A percentile compares a stretch with the other conserved stretches of the same genome.
phyloP scores from a whole-genome alignment of 1,140 invertebrate genomes.

The Eumeta japonica region DNA sequence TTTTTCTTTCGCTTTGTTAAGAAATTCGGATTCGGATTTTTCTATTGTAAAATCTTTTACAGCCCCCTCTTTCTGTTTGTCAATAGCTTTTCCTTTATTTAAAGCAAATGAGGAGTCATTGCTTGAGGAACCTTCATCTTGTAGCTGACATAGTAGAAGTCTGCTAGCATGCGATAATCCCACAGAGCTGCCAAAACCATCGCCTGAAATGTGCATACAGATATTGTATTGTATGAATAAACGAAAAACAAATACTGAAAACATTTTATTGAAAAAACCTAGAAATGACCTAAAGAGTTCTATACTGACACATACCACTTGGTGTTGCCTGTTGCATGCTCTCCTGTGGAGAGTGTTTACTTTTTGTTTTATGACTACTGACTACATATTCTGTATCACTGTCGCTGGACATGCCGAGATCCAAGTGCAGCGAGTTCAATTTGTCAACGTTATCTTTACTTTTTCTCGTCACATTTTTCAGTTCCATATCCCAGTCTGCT shows the following conservation, averaged over 20 bases:
- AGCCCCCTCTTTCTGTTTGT: conserved; percentile 23
- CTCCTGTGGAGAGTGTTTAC: conserved; percentile 28
- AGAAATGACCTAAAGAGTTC: too few relatives aligned
- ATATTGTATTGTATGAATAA: too few relatives aligned
- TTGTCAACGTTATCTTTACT: conserved; percentile 34
- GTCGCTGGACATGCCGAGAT: conserved; percentile 55
- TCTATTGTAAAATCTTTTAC: conserved; percentile 22
- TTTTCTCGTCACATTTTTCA: conserved; percentile 55
- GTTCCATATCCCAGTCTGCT: conserved; percentile 61
- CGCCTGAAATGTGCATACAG: too few relatives aligned
- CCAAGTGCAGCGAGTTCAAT: conserved; percentile 45
- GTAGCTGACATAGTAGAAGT: conserved; percentile 49
- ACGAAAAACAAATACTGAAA: too few relatives aligned
- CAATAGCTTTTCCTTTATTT: conserved; percentile 25
- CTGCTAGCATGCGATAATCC: conserved; percentile 39
- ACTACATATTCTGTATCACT: conserved; percentile 48
- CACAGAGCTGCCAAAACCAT: conserved; percentile 22
- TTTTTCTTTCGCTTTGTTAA: conserved; percentile 46
- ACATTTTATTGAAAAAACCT: too few relatives aligned
- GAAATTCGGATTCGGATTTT: conserved; percentile 34
- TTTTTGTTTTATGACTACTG: conserved; percentile 26
- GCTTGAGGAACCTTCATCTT: conserved; percentile 54
- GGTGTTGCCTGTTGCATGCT: conserved; percentile 29
- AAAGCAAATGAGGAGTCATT: conserved; percentile 53
- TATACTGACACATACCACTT: conserved; percentile 35